These are phyloP conservation scores for Drosophila pseudotakahashii DNA, from an alignment of 2,888 invertebrate species.

Conservation along the genomic window DNA sequence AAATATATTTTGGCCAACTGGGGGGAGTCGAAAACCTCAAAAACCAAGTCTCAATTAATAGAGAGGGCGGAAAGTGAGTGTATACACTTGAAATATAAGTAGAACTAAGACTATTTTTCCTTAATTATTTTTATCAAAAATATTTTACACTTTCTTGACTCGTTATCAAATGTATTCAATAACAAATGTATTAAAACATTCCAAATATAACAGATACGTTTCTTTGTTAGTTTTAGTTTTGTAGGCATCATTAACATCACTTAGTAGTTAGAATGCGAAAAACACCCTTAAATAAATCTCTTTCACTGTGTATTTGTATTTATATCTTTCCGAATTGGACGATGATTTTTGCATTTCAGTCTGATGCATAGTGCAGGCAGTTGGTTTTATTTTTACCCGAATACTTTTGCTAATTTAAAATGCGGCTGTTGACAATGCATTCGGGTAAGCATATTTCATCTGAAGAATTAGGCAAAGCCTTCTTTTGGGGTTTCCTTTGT, in stretches of 20 bases:
- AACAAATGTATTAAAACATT: too few species aligned
- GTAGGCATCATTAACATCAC: too few species aligned
- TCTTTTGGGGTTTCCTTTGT: not conserved
- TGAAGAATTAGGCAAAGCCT: constrained; percentile 12
- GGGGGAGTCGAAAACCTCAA: constrained; percentile 6
- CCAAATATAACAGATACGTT: too few species aligned
- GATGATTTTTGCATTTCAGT: constrained; percentile 3
- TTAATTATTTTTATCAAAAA: too few species aligned
- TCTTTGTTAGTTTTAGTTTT: too few species aligned
- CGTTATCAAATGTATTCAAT: too few species aligned
- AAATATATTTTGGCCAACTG: constrained; percentile 11
- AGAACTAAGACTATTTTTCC: too few species aligned
- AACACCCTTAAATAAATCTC: too few species aligned
- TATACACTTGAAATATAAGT: not conserved
- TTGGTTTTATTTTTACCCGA: constrained; percentile 5
- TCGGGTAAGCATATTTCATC: constrained; percentile 27
- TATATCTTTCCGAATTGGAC: not conserved
- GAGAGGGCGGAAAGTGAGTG: not conserved
- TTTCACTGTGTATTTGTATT: not conserved
- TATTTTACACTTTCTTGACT: too few species aligned
- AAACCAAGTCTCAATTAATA: constrained; percentile 40
- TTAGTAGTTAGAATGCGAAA: too few species aligned
- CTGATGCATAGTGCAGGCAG: constrained; percentile 8
- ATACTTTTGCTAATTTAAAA: not conserved
- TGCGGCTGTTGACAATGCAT: constrained; percentile 18